Base-by-base conservation (phyloP, 2,888 invertebrate genomes). In the Dasysyrphus tricinctus region DNA sequence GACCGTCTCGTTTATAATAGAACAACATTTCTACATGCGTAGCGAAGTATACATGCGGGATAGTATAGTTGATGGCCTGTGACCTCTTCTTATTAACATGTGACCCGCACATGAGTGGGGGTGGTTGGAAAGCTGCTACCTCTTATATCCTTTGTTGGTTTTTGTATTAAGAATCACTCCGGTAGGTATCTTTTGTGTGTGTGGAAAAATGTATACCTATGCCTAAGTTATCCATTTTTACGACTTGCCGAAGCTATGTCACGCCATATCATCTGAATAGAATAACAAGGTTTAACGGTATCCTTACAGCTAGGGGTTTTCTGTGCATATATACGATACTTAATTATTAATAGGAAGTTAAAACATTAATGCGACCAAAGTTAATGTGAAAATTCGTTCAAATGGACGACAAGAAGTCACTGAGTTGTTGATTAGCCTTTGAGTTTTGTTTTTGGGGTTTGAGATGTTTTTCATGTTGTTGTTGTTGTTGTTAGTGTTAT, bases 301-400 rank as follows among this genome's bases (percentile, higher is more conserved):
- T 44, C 44, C 57, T 59, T 24, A 12, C 34, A 67, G 5, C 2
- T 34, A 19, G 51, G 51, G 51, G n/a, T 39, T 11, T 16, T 6
- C 11, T 39, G 0, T 11, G 16, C 16, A 34, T 19, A n/a, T 37
- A n/a, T 77, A 78, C 78, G 82, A 51, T 86, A 82, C 78, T 86
- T 86, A 86, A 86, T 86, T 82, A 86, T 82, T 86, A 86, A 86
- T 86, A 82, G 82, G 74, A 79, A 75, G 86, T 75, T 86, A 74
- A 74, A 86, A 86, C 86, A 86, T 82, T 86, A 82, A 86, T 86
- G 82, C 32, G 82, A 59, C 74, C 75, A 72, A 86, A 86, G 86
- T 86, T 86, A 86, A 86, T 82, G 86, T 82, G 70, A 59, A 84
- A 76, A 69, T 51, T 69, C 76, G 51, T 76, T 59, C 14, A 44